Conservation (phyloP, 2,888 invertebrate species). For the Encarsia formosa region DNA sequence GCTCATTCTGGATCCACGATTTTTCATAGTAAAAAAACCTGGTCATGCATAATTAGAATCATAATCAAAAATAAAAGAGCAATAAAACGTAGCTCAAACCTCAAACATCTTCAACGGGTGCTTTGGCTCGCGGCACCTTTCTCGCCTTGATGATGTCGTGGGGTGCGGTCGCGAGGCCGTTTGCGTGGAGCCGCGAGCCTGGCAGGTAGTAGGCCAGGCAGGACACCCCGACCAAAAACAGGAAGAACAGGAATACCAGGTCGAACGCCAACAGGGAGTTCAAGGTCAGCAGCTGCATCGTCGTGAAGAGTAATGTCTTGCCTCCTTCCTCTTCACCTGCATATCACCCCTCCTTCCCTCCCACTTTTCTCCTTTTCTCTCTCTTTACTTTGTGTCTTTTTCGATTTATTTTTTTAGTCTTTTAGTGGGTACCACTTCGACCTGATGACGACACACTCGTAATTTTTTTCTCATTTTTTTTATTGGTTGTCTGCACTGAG, state of each 20-base stretch:
- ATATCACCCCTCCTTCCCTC: not conserved
- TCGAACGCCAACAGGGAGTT: conserved; percentile 86
- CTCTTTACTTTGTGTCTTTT: too few species aligned
- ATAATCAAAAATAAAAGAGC: too few species aligned
- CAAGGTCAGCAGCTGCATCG: conserved; percentile 80
- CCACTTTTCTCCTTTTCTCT: conserved; percentile 1
- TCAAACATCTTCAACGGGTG: conserved; percentile 50
- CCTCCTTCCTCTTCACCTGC: conserved; percentile 30
- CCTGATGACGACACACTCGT: too few species aligned
- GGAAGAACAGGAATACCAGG: conserved; percentile 81
- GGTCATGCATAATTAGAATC: too few species aligned
- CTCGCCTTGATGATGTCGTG: conserved; percentile 47
- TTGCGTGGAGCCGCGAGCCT: conserved; percentile 55
- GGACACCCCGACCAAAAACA: conserved; percentile 78
- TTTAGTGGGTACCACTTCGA: too few species aligned
- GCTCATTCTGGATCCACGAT: too few species aligned
- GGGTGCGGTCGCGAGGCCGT: conserved; percentile 45
- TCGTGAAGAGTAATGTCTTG: conserved; percentile 28
- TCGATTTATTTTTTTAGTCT: too few species aligned
- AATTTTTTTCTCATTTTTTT: too few species aligned
- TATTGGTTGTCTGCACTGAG: too few species aligned
- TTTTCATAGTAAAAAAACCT: too few species aligned
- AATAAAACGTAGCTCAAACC: too few species aligned
- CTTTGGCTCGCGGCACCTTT: conserved; percentile 40
- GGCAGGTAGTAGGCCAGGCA: conserved; percentile 80